Evolutionary conservation across 2,888 invertebrate species (phyloP), one percentile per base, ranked within the genome.

Genomic region (Thyatira batis): DNA sequence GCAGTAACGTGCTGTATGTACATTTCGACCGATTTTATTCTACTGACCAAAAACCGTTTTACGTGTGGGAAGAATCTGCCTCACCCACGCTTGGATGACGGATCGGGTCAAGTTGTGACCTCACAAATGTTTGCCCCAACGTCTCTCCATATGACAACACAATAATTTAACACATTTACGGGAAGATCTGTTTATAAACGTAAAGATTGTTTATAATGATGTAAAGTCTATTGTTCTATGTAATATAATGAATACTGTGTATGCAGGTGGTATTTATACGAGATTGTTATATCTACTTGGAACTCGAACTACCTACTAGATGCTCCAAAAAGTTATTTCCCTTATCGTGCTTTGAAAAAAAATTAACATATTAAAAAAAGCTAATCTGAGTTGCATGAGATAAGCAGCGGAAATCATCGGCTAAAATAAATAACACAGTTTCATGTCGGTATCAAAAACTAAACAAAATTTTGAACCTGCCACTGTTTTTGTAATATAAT

Each of bases 381-480:
- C 13, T 13, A 11, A 33, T 2, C 3, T 5, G 4, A 30, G 13
- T 13, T 30, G 30, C 30, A 28, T 33, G 48, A 59, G 67, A 63
- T 63, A 66, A 66, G 56, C 55, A 43, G 30, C 56, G 27, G 54
- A 65, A 65, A 66, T 63, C 60, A 60, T 45, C 21, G 50, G 52
- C 23, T 20, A 63, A 57, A 49, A 53, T 48, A 61, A 65, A 63
- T 64, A 62, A 39, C 1, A 6, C 33, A 8, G 13, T 8, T 8
- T n/a, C 2, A n/a, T 11, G 11, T 33, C 0, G 11, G 39, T 6
- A 11, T 23, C 23, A 39, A 11, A 0, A 17, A 1, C 8, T 13
- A n/a, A n/a, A n/a, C n/a, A n/a, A n/a, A n/a, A 39, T 13, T 33
- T 30, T 30, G 30, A 11, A 8, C 11, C 13, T n/a, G 17, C 39